Percentiles rank a stretch among this genome's conserved stretches.
Conservation (phyloP, 2,113 vertebrate genomes). For the Microcebus ravelobensis region DNA sequence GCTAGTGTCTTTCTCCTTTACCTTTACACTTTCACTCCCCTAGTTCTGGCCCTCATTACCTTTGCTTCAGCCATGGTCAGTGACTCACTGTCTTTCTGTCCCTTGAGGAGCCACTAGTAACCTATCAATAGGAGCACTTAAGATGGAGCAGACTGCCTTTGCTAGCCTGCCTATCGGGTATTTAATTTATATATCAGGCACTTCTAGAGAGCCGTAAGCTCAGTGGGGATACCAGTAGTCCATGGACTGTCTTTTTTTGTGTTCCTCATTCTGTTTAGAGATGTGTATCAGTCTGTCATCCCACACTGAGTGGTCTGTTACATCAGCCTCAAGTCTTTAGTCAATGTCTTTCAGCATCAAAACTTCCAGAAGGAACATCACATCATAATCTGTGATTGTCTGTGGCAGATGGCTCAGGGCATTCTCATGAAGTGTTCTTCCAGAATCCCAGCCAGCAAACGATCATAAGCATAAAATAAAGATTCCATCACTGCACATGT, state of each 20-base stretch:
- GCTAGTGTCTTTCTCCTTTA: neutral
- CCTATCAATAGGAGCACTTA: neutral
- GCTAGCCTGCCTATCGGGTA: neutral
- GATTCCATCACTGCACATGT: neutral
- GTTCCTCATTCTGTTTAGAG: neutral
- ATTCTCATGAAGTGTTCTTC: neutral
- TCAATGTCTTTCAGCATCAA: conserved; percentile 16
- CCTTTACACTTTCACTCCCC: fast-evolving
- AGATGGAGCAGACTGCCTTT: neutral
- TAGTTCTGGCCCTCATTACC: neutral
- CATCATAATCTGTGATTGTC: conserved; percentile 24
- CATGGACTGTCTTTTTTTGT: neutral
- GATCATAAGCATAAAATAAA: neutral
- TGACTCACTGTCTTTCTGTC: neutral
- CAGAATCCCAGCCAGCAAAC: neutral
- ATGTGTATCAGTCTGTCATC: neutral
- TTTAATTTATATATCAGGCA: neutral
- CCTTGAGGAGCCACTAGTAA: neutral
- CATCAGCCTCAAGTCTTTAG: neutral
- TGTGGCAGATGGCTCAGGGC: conserved; percentile 5
- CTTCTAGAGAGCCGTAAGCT: neutral
- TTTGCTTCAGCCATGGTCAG: neutral
- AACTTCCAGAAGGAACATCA: neutral
- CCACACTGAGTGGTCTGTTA: neutral
- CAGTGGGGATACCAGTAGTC: neutral